phyloP scores from a whole-genome alignment of 2,113 vertebrate genomes.

The Hylia prasina region DNA sequence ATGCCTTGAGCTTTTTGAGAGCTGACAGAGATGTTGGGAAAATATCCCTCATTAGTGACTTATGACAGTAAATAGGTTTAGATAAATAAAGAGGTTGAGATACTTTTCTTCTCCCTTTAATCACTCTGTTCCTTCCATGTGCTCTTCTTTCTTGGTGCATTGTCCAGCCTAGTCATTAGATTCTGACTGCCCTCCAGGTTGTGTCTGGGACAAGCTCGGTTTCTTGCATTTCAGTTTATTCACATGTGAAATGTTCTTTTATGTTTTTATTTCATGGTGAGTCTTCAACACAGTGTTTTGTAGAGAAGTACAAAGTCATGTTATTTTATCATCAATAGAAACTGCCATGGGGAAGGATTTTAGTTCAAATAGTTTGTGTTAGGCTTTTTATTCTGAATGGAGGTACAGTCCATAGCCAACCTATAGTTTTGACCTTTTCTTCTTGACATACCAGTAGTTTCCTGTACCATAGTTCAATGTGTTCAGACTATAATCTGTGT shows the following conservation, averaged over 20 bases:
- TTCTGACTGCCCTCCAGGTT: not conserved
- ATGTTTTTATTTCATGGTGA: not conserved
- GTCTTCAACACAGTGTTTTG: not conserved
- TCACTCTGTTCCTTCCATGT: not conserved
- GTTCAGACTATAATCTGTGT: not conserved
- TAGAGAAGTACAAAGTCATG: not conserved
- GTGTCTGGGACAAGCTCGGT: not conserved
- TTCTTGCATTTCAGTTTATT: not conserved
- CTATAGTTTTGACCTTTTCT: not conserved
- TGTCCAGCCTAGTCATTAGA: not conserved
- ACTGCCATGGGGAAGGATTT: not conserved
- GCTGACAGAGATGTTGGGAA: not conserved
- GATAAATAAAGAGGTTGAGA: not conserved
- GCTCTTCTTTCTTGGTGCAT: not conserved
- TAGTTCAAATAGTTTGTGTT: not conserved
- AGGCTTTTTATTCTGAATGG: not conserved
- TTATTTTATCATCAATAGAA: not conserved
- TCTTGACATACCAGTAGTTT: not conserved
- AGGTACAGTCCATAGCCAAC: not conserved
- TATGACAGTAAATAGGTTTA: not conserved
- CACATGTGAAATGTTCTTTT: not conserved
- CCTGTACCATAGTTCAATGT: not conserved
- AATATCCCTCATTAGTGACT: not conserved
- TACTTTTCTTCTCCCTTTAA: not conserved
- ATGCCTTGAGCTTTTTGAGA: not conserved